phyloP scores from a whole-genome alignment of 2,888 invertebrate species.

The Seladonia tumulorum region DNA sequence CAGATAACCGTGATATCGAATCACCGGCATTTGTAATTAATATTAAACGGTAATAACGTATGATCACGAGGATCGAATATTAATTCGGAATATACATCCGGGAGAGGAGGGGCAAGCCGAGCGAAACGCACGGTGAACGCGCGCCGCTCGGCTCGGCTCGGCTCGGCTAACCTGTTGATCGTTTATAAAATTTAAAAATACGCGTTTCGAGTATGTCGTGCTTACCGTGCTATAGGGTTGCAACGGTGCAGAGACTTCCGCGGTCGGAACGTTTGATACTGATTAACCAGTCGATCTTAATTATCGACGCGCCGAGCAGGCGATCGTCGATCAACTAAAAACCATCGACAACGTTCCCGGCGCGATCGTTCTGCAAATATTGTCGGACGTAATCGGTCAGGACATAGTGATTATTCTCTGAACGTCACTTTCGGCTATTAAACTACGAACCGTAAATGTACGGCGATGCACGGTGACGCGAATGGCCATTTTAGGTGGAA shows the following conservation, averaged over 20 bases:
- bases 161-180: constrained; percentile 54
- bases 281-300: constrained; percentile 53
- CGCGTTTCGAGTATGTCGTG: not conserved
- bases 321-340: constrained; percentile 14
- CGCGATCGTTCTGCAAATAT: not conserved
- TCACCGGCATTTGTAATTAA: constrained; percentile 26
- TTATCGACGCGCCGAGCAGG: constrained; percentile 31
- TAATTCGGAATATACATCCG: constrained; percentile 27
- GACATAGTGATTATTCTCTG: not conserved
- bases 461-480: no score
- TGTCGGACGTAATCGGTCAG: constrained; percentile 16
- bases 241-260: not conserved
- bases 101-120: not conserved
- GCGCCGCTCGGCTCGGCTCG: not conserved
- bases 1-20: constrained; percentile 4
- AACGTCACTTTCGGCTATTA: not conserved
- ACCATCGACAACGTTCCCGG: not conserved
- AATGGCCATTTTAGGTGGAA: no score
- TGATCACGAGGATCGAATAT: constrained; percentile 37
- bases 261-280: constrained; percentile 27
- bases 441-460: not conserved
- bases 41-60: constrained; percentile 40
- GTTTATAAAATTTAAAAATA: constrained; percentile 54
- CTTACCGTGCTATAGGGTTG: no score
- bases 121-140: constrained; percentile 25